These are phyloP conservation scores for Cephus pygmeus DNA, from an alignment of 2,888 invertebrate genomes.

Conservation along the genomic window DNA sequence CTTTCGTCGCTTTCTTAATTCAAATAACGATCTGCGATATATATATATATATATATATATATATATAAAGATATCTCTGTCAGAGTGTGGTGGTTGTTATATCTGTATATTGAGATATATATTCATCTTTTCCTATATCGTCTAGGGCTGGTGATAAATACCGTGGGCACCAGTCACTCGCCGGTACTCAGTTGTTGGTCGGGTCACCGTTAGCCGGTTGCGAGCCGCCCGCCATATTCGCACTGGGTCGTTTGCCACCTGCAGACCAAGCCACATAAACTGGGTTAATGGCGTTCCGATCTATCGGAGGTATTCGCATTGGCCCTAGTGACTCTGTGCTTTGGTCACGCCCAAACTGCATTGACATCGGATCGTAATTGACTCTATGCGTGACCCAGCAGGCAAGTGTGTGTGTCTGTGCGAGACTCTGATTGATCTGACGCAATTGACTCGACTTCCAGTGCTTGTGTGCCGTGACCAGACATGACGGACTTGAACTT, in stretches of 20 bases:
- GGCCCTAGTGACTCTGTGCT: constrained; percentile 64
- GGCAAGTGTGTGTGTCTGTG: constrained; percentile 62
- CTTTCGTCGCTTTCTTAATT: constrained; percentile 43
- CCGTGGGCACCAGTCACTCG: constrained; percentile 66
- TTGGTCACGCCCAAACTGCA: constrained; percentile 62
- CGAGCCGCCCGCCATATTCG: constrained; percentile 63
- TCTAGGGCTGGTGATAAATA: constrained; percentile 67
- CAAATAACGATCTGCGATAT: constrained; percentile 45
- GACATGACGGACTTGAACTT: constrained; percentile 59
- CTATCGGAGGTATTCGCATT: constrained; percentile 58
- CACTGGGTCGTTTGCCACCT: constrained; percentile 64
- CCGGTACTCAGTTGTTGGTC: constrained; percentile 64
- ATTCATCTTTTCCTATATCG: constrained; percentile 56
- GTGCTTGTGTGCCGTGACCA: constrained; percentile 58
- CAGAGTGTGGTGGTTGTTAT: constrained; percentile 43
- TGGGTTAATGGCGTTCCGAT: constrained; percentile 66
- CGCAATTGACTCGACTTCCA: constrained; percentile 62
- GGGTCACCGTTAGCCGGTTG: constrained; percentile 62
- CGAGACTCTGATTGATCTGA: constrained; percentile 57
- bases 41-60: constrained; percentile 8
- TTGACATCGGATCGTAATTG: constrained; percentile 54
- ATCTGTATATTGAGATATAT: constrained; percentile 45
- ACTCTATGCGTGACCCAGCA: constrained; percentile 66
- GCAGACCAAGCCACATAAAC: constrained; percentile 67
- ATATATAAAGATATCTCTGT: constrained; percentile 37